Percentiles rank a stretch among this genome's conserved stretches.
Evolutionary conservation across 2,797 vertebrate genomes (phyloP).

Genomic region (Antennarius maculatus): DNA sequence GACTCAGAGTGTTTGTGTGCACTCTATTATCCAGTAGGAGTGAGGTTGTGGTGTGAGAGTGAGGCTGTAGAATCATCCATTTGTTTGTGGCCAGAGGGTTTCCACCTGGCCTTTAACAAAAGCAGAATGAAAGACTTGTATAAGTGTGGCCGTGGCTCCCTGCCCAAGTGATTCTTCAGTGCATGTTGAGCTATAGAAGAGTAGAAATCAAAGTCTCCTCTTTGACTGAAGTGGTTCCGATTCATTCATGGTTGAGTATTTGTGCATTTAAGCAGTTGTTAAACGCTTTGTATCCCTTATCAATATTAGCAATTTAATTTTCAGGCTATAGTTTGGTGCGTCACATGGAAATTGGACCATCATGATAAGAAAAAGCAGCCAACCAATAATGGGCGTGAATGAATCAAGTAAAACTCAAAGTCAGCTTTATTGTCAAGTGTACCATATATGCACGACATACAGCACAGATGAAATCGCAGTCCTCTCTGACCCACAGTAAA

Average conservation of each 20-base stretch:
- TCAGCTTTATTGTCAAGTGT: too few relatives aligned
- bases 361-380: constrained; percentile 36
- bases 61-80: constrained; percentile 42
- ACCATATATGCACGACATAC: too few relatives aligned
- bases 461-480: too few relatives aligned
- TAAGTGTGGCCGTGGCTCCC: not conserved
- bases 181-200: constrained; percentile 7
- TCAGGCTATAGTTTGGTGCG: constrained; percentile 38
- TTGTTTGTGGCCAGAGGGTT: constrained; percentile 20
- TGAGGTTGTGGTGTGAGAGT: constrained; percentile 14
- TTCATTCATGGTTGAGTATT: not conserved
- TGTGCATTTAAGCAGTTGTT: constrained; percentile 10
- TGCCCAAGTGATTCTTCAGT: not conserved
- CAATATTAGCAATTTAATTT: constrained; percentile 43
- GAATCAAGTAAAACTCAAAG: not conserved
- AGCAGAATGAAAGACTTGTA: constrained; percentile 23
- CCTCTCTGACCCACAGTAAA: too few relatives aligned
- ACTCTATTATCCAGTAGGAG: constrained; percentile 19
- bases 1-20: constrained; percentile 1
- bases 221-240: constrained; percentile 6
- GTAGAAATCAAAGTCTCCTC: not conserved
- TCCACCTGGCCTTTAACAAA: constrained; percentile 44
- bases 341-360: constrained; percentile 27
- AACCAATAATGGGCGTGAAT: constrained; percentile 22
- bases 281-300: constrained; percentile 24